phyloP scores from a whole-genome alignment of 2,797 vertebrate species.

The Phylloscopus collybita region DNA sequence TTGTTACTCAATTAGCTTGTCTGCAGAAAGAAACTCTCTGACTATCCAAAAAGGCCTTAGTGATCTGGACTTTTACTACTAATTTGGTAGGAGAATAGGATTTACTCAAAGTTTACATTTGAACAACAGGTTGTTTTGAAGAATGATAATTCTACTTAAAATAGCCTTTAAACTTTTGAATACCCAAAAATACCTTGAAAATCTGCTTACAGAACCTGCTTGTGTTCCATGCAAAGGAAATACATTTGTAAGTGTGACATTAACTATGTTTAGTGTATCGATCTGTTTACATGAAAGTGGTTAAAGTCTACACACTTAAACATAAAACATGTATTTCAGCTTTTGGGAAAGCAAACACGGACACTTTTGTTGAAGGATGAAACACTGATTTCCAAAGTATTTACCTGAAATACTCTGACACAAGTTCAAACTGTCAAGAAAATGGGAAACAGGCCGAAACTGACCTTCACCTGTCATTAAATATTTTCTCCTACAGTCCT shows the following conservation, averaged over 20 bases:
- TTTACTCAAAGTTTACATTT: neutral
- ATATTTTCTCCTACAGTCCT: neutral
- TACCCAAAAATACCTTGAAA: neutral
- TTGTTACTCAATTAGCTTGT: conserved; percentile 8
- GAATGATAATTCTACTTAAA: neutral
- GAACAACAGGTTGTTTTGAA: neutral
- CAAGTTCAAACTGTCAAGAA: neutral
- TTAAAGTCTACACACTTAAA: neutral
- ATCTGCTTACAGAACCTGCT: neutral
- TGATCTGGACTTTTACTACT: neutral
- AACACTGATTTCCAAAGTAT: neutral
- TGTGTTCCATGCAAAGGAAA: neutral
- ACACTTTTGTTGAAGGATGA: neutral
- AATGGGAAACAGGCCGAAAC: neutral
- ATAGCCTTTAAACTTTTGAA: neutral
- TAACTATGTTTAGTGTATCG: neutral
- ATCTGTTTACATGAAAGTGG: neutral
- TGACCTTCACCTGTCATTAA: neutral
- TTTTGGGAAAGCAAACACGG: neutral
- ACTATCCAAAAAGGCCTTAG: neutral
- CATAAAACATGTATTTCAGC: neutral
- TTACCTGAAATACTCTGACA: neutral
- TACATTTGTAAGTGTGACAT: neutral
- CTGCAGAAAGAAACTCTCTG: neutral
- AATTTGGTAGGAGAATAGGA: neutral